Percentiles rank a stretch among this genome's conserved stretches.
phyloP scores from a whole-genome alignment of 2,113 vertebrate species.

The Nycticorax nycticorax region DNA sequence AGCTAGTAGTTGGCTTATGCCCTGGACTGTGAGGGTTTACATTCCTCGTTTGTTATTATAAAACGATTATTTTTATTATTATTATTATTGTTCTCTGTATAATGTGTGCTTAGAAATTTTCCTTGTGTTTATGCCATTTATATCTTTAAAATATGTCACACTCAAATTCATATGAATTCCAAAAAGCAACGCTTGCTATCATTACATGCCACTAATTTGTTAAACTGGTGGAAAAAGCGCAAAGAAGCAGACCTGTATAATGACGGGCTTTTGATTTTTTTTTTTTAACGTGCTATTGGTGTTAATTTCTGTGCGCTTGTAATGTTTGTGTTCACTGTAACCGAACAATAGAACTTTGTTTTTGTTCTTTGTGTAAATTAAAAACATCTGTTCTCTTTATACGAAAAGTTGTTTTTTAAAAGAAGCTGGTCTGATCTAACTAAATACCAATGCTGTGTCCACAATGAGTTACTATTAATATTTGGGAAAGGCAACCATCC shows the following conservation, averaged over 20 bases:
- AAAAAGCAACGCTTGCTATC: background rate
- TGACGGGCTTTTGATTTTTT: background rate
- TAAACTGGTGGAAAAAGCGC: background rate
- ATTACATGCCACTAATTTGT: background rate
- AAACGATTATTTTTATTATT: background rate
- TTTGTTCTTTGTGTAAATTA: constrained; percentile 67
- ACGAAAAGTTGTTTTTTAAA: constrained; percentile 64
- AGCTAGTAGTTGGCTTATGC: background rate
- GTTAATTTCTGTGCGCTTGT: constrained; percentile 53
- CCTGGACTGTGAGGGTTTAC: background rate
- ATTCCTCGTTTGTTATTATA: background rate
- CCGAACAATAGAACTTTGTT: constrained; percentile 64
- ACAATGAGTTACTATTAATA: constrained; percentile 80
- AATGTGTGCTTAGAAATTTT: background rate
- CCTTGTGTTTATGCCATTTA: background rate
- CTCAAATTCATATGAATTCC: background rate
- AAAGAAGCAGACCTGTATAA: constrained; percentile 5
- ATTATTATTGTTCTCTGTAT: background rate
- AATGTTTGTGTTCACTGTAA: constrained; percentile 56
- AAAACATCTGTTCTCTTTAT: constrained; percentile 67
- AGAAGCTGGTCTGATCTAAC: constrained; percentile 73
- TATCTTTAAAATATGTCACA: background rate
- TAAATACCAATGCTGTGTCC: constrained; percentile 73
- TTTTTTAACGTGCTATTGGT: background rate
- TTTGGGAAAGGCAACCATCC: constrained; percentile 72